These are phyloP conservation scores for Danio aesculapii DNA, from an alignment of 2,797 vertebrate genomes.

Conservation along the genomic window DNA sequence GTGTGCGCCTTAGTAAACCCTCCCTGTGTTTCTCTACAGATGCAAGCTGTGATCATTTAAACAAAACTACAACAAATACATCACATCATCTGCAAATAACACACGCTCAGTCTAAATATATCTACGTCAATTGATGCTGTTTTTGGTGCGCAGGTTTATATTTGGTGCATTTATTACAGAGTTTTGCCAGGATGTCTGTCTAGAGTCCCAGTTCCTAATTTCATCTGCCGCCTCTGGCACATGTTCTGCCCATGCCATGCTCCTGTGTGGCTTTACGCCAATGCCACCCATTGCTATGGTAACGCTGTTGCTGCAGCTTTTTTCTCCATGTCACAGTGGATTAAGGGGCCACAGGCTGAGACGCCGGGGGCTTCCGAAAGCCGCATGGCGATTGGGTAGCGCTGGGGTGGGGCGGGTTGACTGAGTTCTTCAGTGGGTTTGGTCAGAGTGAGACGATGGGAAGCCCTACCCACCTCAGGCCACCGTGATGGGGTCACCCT, in stretches of 20 bases:
- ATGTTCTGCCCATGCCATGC: conserved; percentile 29
- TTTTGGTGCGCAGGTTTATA: background rate
- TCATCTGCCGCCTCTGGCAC: conserved; percentile 13
- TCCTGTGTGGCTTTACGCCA: conserved; percentile 40
- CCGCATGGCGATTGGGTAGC: conserved; percentile 37
- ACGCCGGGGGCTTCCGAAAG: conserved; percentile 39
- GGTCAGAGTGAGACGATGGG: conserved; percentile 50
- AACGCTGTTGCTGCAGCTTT: conserved; percentile 50
- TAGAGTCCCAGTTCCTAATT: background rate
- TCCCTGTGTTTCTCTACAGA: background rate
- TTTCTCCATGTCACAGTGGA: conserved; percentile 56
- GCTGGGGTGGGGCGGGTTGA: conserved; percentile 53
- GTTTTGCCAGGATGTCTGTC: background rate
- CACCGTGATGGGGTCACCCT: conserved; percentile 44
- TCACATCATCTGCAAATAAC: background rate
- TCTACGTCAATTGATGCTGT: background rate
- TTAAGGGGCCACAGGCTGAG: conserved; percentile 59
- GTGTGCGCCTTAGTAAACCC: conserved; percentile 17
- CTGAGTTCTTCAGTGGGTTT: conserved; percentile 57
- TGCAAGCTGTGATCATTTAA: conserved; percentile 32
- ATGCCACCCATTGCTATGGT: conserved; percentile 55
- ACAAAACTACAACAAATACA: conserved; percentile 18
- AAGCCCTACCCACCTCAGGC: conserved; percentile 48
- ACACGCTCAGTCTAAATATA: too few species aligned
- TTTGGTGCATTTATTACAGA: conserved; percentile 1